Evolutionary conservation across 2,797 vertebrate species (phyloP), one percentile per base, ranked within the genome.

Genomic region (Neomorphus geoffroyi): DNA sequence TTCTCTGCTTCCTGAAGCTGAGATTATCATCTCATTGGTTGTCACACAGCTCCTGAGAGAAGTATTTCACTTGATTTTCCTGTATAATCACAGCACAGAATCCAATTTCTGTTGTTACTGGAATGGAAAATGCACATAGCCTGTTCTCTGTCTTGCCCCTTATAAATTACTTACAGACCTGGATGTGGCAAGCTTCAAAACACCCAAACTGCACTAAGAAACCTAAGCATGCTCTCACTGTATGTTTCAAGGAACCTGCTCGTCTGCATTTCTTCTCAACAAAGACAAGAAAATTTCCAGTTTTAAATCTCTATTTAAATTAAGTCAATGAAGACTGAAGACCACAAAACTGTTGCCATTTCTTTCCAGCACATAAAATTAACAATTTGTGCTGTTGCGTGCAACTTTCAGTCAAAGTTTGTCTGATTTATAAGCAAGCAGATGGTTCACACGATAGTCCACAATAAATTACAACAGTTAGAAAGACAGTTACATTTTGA

Each of bases 401-500:
- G 45, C 60, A 73, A 85, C 93, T 96, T 95, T 93, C 93, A 96
- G 65, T 94, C 94, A 92, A 94, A 97, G 93, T 96, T 92, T 94
- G 62, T 74, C 92, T 96, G 86, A 80, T 97, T 96, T 84, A 95
- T 56, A 94, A 93, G 67, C 60, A 94, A 97, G 80, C 97, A 98
- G 97, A 97, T 98, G 97, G 95, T 93, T 97, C 81, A 58, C 57
- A 88, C 7, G 45, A 79, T 71, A 95, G 94, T 78, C 79, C 65
- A 88, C 82, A 90, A 97, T 97, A 97, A 97, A 98, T 97, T 94
- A 97, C 85, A 94, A 94, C 92, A 87, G 71, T 93, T 96, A 95
- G 96, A 97, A 97, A 97, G 94, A 96, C 54, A 97, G 95, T 92
- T 96, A 96, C 95, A 94, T 95, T 97, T 93, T 39, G 62, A 96